These are phyloP conservation scores for Erpetoichthys calabaricus DNA, from an alignment of 2,797 vertebrate genomes.

Conservation along the genomic window DNA sequence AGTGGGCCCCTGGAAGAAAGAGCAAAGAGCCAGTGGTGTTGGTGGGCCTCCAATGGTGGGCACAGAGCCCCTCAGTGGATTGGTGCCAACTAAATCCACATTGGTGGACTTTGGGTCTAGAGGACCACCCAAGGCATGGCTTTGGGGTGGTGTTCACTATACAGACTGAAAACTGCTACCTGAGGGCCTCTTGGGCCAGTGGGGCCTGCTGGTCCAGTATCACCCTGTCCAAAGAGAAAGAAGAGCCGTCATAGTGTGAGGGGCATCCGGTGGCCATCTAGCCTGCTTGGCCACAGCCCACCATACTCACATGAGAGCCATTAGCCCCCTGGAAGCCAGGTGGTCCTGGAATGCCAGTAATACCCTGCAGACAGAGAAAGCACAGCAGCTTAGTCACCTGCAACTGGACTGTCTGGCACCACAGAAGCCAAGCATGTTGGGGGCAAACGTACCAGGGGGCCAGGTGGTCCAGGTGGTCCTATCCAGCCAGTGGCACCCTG, in stretches of 20 bases:
- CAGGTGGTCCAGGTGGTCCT: constrained; percentile 40
- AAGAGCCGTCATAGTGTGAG: neutral
- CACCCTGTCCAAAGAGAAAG: constrained; percentile 47
- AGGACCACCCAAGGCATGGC: too few relatives aligned
- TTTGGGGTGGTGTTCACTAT: too few relatives aligned
- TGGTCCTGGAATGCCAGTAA: constrained; percentile 47
- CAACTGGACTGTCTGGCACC: neutral
- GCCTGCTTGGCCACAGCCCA: too few relatives aligned
- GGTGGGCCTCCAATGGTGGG: neutral
- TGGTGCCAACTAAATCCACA: too few relatives aligned
- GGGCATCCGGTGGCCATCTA: too few relatives aligned
- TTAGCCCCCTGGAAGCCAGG: constrained; percentile 56
- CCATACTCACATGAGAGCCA: constrained; percentile 60
- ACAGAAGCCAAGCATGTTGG: neutral
- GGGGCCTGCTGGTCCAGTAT: constrained; percentile 53
- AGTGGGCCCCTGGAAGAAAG: constrained; percentile 50
- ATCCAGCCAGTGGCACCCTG: constrained; percentile 47
- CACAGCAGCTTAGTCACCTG: neutral
- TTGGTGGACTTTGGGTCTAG: too few relatives aligned
- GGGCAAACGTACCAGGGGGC: constrained; percentile 38
- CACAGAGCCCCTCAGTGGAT: too few relatives aligned
- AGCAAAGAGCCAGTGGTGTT: neutral
- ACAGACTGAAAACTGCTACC: constrained; percentile 31
- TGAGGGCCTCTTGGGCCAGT: constrained; percentile 50
- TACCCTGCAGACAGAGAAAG: constrained; percentile 41